Percentiles rank a stretch among this genome's conserved stretches.
phyloP scores from a whole-genome alignment of 1,140 invertebrate genomes.

The Drosophila navojoa region DNA sequence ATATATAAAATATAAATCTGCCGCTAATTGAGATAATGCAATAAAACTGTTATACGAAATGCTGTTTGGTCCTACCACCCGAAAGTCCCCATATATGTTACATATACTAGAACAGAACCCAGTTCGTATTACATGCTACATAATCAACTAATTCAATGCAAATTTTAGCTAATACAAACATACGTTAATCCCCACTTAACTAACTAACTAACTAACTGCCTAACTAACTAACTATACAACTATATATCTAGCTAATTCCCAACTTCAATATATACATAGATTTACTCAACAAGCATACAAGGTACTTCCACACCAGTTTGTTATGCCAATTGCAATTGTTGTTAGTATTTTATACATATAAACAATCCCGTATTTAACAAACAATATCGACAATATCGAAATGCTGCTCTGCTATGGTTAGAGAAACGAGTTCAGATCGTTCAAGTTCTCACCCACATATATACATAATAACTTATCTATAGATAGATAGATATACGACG shows the following conservation, averaged over 20 bases:
- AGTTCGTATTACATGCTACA: conserved; percentile 31
- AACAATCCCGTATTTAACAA: background rate
- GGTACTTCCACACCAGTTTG: conserved; percentile 7
- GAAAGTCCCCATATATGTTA: conserved; percentile 2
- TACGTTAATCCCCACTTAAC: conserved; percentile 20
- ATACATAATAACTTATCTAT: no score
- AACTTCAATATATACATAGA: conserved; percentile 30
- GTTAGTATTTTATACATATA: conserved; percentile 13
- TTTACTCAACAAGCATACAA: conserved; percentile 22
- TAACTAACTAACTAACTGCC: background rate
- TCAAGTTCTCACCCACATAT: no score
- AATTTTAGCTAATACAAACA: conserved; percentile 29
- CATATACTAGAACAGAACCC: conserved; percentile 19
- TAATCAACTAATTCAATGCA: conserved; percentile 51
- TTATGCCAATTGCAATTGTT: conserved; percentile 16
- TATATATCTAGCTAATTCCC: conserved; percentile 11
- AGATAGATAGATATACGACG: no score
- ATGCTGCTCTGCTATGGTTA: conserved; percentile 5
- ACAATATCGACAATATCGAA: background rate
- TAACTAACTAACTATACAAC: background rate
- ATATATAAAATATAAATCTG: conserved; percentile 6
- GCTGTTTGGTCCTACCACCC: conserved; percentile 36
- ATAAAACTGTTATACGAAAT: conserved; percentile 40
- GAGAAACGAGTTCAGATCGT: background rate
- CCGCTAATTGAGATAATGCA: conserved; percentile 33